Evolutionary conservation across 2,113 vertebrate species (phyloP), one percentile per base, ranked within the genome.

Genomic region (Cebus imitator): DNA sequence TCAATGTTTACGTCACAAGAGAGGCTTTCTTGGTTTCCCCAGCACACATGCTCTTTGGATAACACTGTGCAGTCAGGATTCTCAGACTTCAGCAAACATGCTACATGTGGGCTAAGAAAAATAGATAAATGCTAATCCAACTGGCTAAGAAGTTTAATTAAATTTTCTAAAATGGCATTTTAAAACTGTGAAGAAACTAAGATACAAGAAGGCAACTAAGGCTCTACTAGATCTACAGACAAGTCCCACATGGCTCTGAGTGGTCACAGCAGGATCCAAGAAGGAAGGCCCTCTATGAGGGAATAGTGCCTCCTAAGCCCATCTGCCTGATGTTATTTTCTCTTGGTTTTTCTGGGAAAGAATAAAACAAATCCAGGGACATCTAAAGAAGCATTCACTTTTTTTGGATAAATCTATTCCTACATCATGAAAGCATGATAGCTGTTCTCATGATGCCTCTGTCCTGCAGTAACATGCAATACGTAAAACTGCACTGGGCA

Each of bases 171-270:
- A 37, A 72, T 30, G 13, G 13, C 25, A 64, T 89, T 83, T 81
- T 75, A 61, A 73, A 75, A 52, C 91, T 32, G 9, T 32, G 35
- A 93, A 43, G 81, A 52, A 7, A 7, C 23, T 5, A 37, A 32
- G 17, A 32, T 4, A 52, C 10, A n/a, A 48, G 27, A 40, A 76
- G 14, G 32, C 6, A 30, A 27, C 6, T 25, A 18, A 48, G 4
- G 21, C 40, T 64, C 11, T 20, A 1, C 17, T 50, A 23, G 25
- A 64, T 27, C 35, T 61, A n/a, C 4, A 6, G 40, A 10, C 40
- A 50, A 16, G 43, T 50, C 12, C 57, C 45, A 61, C 0, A 2
- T 10, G 3, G 4, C 45, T 72, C 25, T 4, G 0, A n/a, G 73
- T 6, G 37, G 16, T 55, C 57, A 66, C 11, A 13, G 45, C 18